Conservation (phyloP, 1,140 invertebrate genomes). For the Drosophila parvula region DNA sequence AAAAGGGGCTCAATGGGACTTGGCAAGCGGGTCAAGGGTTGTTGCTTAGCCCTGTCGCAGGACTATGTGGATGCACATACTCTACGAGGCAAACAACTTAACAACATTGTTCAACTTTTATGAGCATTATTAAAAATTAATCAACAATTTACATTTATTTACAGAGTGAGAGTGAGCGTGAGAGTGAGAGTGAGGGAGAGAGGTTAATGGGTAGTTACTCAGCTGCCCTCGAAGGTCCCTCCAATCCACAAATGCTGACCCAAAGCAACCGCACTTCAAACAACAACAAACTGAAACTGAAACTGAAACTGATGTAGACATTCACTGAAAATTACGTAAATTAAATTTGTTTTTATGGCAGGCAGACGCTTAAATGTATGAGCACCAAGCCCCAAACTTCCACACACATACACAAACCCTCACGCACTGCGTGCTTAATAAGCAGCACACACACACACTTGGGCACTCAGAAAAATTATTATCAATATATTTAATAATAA, state of each 20-base stretch:
- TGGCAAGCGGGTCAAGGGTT: slow-evolving; percentile 33
- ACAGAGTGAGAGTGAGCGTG: slow-evolving; percentile 10
- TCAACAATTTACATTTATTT: slow-evolving; percentile 80
- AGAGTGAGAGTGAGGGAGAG: background rate
- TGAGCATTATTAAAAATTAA: slow-evolving; percentile 80
- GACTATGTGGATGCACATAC: slow-evolving; percentile 29
- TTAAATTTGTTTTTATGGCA: slow-evolving; percentile 81
- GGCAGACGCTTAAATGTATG: slow-evolving; percentile 66
- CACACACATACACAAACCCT: slow-evolving; percentile 22
- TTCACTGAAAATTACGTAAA: slow-evolving; percentile 82
- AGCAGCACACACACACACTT: slow-evolving; percentile 46
- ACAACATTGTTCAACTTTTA: slow-evolving; percentile 74
- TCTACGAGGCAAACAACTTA: slow-evolving; percentile 15
- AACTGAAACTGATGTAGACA: slow-evolving; percentile 80
- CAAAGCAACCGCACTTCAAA: slow-evolving; percentile 65
- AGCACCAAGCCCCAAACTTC: slow-evolving; percentile 8
- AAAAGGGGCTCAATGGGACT: slow-evolving; percentile 13
- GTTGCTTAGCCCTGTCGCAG: slow-evolving; percentile 22
- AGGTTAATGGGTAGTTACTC: slow-evolving; percentile 43
- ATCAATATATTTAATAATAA: background rate
- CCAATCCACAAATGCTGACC: slow-evolving; percentile 15
- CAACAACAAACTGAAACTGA: slow-evolving; percentile 55
- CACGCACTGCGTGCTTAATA: slow-evolving; percentile 63
- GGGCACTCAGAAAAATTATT: background rate
- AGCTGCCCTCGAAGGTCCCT: background rate